A percentile compares a stretch with the other conserved stretches of the same genome.
Evolutionary conservation across 1,140 invertebrate species (phyloP).

Genomic region (Frieseomelitta varia): DNA sequence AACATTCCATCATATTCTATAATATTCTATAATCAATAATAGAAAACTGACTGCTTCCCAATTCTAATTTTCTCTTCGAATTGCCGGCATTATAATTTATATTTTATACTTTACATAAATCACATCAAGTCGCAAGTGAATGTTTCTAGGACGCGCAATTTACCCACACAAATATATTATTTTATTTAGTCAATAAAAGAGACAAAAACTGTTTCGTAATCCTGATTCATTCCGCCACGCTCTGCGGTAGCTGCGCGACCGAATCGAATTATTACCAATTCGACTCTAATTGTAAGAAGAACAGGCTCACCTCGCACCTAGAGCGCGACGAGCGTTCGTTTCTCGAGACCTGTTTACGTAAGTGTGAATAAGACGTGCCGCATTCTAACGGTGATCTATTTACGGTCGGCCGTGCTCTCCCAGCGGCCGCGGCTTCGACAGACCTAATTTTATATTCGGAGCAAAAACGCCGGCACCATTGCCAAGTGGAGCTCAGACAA

Average conservation of each 20-base stretch:
- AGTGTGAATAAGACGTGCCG: constrained; percentile 67
- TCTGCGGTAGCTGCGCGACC: not conserved
- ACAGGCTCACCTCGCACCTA: constrained; percentile 28
- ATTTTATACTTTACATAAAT: too few relatives aligned
- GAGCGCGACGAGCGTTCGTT: constrained; percentile 23
- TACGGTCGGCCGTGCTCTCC: constrained; percentile 56
- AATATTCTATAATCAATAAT: too few relatives aligned
- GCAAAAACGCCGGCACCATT: constrained; percentile 64
- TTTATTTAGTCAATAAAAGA: too few relatives aligned
- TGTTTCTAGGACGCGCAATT: too few relatives aligned
- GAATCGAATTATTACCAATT: constrained; percentile 5
- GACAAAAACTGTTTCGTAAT: too few relatives aligned
- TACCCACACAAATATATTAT: too few relatives aligned
- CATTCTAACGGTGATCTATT: constrained; percentile 69
- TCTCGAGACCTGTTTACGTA: constrained; percentile 68
- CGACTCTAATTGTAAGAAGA: not conserved
- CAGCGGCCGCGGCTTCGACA: constrained; percentile 51
- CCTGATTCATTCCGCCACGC: not conserved
- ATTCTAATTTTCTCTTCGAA: too few relatives aligned
- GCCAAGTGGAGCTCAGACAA: constrained; percentile 65
- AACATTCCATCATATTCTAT: too few relatives aligned
- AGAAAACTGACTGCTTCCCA: too few relatives aligned
- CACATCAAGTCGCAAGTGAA: too few relatives aligned
- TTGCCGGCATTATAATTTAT: too few relatives aligned
- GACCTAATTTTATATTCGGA: constrained; percentile 71